Evolutionary conservation across 1,140 invertebrate species (phyloP), one percentile per base, ranked within the genome.

Genomic region (Cherax destructor): DNA sequence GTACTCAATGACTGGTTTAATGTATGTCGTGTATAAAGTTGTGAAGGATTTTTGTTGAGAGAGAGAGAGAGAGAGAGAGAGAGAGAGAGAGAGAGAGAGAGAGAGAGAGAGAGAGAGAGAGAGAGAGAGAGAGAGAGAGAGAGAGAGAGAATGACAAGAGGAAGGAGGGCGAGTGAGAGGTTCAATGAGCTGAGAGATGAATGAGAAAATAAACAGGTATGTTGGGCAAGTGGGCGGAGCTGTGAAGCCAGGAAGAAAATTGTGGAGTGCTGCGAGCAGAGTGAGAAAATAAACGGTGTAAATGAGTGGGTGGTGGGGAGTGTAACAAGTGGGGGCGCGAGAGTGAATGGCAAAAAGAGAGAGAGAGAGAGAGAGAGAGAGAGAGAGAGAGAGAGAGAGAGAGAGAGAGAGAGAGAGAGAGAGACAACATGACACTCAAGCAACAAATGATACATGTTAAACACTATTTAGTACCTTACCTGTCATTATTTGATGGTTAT

Each of bases 161-260:
- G 49, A 59, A 50, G 79, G 16, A 81, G 79, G 50, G 52, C n/a
- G 78, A 16, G 79, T 16, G 52, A 81, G 79, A 59, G 49, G 50
- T 11, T n/a, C 47, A 80, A 21, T 65, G 61, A 65, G 61, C 61
- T 65, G 78, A 16, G 18, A n/a, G 47, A 49, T 49, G 78, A 50
- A 50, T 50, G 52, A 18, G 78, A 21, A 13, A 81, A 13, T n/a
- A 56, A 49, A 59, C 6, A 7, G n/a, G 52, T 24, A 10, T 56
- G 47, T n/a, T 52, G 52, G 41, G 30, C 5, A 49, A 61, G 30
- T 24, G n/a, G 49, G 80, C 13, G 52, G 80, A 83, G 56, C 16
- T 41, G 72, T n/a, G n/a, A 74, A 83, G 56, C 16, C 18, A 18
- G 9, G n/a, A 74, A 74, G 30, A 41, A 74, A n/a, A 77, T 11